Evolutionary conservation across 2,797 vertebrate genomes (phyloP).

Genomic region (Cirrhinus mrigala): DNA sequence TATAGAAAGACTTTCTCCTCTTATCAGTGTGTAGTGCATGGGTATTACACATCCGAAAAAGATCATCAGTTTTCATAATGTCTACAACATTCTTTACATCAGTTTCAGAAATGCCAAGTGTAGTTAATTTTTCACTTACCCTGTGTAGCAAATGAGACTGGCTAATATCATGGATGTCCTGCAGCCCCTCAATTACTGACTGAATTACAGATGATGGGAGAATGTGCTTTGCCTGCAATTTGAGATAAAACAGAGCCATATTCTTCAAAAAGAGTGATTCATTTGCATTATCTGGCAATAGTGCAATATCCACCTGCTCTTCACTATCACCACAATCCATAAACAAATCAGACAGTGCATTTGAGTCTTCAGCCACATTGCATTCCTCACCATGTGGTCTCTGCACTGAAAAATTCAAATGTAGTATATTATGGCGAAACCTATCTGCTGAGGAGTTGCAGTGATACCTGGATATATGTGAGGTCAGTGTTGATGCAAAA

Average conservation of each 20-base stretch:
- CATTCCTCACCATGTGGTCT: not conserved
- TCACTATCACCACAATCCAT: too few relatives aligned
- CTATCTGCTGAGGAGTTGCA: too few relatives aligned
- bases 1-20: not conserved
- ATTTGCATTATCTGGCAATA: too few relatives aligned
- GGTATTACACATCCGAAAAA: not conserved
- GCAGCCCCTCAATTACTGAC: not conserved
- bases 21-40: not conserved
- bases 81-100: not conserved
- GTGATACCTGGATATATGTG: too few relatives aligned
- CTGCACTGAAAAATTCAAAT: too few relatives aligned
- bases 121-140: not conserved
- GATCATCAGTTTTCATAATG: not conserved
- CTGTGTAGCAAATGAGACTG: not conserved
- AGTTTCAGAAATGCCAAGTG: not conserved
- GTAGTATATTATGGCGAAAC: too few relatives aligned
- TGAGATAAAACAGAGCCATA: not conserved
- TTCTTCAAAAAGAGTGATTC: too few relatives aligned
- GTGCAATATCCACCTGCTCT: too few relatives aligned
- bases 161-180: not conserved
- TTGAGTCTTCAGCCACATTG: not conserved
- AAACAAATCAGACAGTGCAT: too few relatives aligned
- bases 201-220: not conserved
- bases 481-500: not conserved
- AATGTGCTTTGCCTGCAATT: not conserved